phyloP scores from a whole-genome alignment of 2,113 vertebrate species.

The Leuciscus idus region DNA sequence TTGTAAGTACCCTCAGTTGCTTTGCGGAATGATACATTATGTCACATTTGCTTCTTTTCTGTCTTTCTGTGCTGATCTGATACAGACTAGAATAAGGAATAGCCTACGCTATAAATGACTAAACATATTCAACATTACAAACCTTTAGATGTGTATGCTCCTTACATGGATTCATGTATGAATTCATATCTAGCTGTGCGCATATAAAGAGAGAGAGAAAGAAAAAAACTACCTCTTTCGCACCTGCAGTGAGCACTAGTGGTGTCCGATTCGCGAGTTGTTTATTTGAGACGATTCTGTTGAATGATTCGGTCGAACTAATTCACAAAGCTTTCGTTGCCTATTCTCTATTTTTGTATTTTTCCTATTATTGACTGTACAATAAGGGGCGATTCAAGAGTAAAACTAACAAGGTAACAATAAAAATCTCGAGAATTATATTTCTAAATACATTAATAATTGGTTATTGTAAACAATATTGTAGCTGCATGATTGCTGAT shows the following conservation, averaged over 20 bases:
- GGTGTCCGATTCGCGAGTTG: background rate
- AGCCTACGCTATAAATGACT: background rate
- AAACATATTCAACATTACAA: background rate
- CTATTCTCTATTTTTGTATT: background rate
- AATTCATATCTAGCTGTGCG: background rate
- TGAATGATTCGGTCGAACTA: background rate
- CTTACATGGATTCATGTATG: background rate
- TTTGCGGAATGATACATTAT: background rate
- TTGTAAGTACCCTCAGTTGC: constrained; percentile 79
- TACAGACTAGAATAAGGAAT: background rate
- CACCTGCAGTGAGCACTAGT: constrained; percentile 15
- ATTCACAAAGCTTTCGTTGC: background rate
- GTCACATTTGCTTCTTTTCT: background rate
- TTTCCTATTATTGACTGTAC: background rate
- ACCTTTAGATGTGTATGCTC: background rate
- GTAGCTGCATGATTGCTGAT: background rate
- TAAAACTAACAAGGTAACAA: background rate
- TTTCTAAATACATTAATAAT: background rate
- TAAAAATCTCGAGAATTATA: background rate
- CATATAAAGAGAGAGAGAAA: too few relatives aligned
- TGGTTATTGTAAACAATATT: background rate
- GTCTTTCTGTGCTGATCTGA: background rate
- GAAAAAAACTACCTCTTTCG: background rate
- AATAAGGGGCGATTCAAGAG: background rate
- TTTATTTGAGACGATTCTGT: constrained; percentile 4